Base-by-base conservation (phyloP, 2,797 vertebrate species). In the Nyctibius grandis region DNA sequence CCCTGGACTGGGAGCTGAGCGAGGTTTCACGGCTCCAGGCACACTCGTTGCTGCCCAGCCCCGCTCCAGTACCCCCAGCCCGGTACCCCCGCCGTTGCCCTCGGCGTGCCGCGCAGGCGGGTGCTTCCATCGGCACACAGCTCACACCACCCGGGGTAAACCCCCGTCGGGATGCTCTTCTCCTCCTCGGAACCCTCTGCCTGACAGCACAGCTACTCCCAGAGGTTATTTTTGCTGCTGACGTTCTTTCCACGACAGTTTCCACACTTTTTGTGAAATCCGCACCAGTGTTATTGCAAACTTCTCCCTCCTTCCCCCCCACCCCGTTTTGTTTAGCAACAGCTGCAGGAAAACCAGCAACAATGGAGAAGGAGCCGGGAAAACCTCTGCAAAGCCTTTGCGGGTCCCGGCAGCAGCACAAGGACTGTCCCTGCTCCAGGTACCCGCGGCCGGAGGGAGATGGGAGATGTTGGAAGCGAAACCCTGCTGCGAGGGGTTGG, bases 251-350 rank as follows among this genome's bases (percentile, higher is more conserved):
- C 50, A 19, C 2, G 12, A 45, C 88, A 23, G 20, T 92, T 95
- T 72, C 81, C 84, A 93, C 89, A 74, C 15, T 84, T 77, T 92
- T 82, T 92, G 87, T 93, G 94, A 89, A 93, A 95, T 92, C 78
- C 0, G 2, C 13, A 14, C 31, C 28, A 1, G 3, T 40, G 80
- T 28, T 44, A 10, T 11, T 75, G 73, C 91, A 85, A 78, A 78
- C 53, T 72, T 85, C 77, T 67, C 73, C 77, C 91, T 86, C 61
- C 69, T 74, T 20, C 69, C 80, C 57, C 74, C 34, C 51, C 23
- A 6, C 16, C 80, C 34, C 3, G 0, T 11, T 70, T 28, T 69
- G 56, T 93, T 91, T 70, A 81, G 89, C 91, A 95, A 92, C 11
- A 81, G 17, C 83, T 15, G 12, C 31, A 34, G 69, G 40, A 70